A percentile compares a stretch with the other conserved stretches of the same genome.
phyloP scores from a whole-genome alignment of 1,140 invertebrate species.

The Sarcophaga peregrina region DNA sequence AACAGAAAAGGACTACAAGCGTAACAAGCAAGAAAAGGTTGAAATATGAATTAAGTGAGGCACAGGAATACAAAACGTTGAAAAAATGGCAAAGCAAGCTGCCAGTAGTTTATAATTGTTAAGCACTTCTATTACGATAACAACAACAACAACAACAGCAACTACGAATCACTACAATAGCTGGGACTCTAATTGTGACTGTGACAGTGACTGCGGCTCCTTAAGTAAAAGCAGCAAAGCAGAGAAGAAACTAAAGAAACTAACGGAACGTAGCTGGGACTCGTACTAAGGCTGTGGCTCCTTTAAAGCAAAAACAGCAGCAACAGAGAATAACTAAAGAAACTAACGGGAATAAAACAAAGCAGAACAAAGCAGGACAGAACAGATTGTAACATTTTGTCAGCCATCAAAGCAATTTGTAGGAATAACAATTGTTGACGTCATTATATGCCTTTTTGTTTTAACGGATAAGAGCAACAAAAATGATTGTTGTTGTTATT shows the following conservation, averaged over 20 bases:
- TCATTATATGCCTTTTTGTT: slow-evolving; percentile 29
- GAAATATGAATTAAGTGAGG: not conserved
- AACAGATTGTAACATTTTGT: slow-evolving; percentile 16
- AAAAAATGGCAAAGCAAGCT: not conserved
- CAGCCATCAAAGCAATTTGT: slow-evolving; percentile 37
- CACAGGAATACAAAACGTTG: not conserved
- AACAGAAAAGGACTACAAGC: not conserved
- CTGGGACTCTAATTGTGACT: too few species aligned
- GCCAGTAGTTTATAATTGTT: slow-evolving; percentile 13
- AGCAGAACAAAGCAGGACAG: too few species aligned
- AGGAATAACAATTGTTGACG: slow-evolving; percentile 40
- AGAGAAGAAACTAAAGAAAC: too few species aligned
- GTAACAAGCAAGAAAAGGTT: not conserved
- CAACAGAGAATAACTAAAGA: too few species aligned
- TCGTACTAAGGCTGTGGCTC: too few species aligned
- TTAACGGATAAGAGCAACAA: not conserved
- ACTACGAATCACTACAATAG: too few species aligned
- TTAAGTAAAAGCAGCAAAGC: too few species aligned
- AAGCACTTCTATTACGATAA: slow-evolving; percentile 6
- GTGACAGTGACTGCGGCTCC: too few species aligned
- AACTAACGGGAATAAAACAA: too few species aligned
- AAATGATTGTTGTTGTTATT: too few species aligned
- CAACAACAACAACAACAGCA: not conserved
- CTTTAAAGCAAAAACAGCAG: too few species aligned
- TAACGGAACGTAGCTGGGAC: too few species aligned